Base-by-base conservation (phyloP, 37 sponge, comb jelly and placozoan genomes). In the Petrosia ficiformis region DNA sequence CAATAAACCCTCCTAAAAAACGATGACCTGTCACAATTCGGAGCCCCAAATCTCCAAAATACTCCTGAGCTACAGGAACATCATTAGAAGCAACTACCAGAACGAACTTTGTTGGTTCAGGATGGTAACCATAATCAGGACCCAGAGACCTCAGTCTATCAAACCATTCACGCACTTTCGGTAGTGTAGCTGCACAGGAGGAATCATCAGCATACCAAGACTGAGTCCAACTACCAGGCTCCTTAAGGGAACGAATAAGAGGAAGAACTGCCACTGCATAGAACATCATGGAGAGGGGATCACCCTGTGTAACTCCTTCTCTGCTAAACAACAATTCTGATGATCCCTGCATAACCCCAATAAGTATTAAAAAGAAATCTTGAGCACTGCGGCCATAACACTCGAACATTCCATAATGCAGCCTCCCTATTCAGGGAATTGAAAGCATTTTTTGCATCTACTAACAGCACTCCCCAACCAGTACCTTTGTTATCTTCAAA, bases 191-290 rank as follows among this genome's bases (percentile, higher is more conserved):
- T 28, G 63, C 40, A 57, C 80, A 80, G 14, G 81, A 61, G 29
- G 73, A 80, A 41, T 80, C 81, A 72, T 80, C 65, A 2, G 81
- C 73, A 72, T 80, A 80, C 73, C 81, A 80, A 72, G 71, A 73
- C 65, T 72, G 73, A 16, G 4, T 29, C 42, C 1, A 42, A 34
- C 42, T 42, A 26, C 10, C 63, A n/a, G n/a, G n/a, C n/a, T n/a
- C n/a, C n/a, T n/a, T n/a, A n/a, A n/a, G n/a, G n/a, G n/a, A n/a
- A n/a, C n/a, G n/a, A n/a, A 31, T n/a, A n/a, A 31, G 21, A 74
- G 74, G 74, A 30, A 60, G 26, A 33, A 74, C 57, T 35, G 74
- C 74, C 31, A 60, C 58, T 33, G 74, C 74, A 61, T 71, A 72
- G 75, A 73, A 56, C 38, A 74, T 19, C 56, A 74, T n/a, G n/a